Conservation (phyloP, 2,888 invertebrate species). For the Coelinius sp. region DNA sequence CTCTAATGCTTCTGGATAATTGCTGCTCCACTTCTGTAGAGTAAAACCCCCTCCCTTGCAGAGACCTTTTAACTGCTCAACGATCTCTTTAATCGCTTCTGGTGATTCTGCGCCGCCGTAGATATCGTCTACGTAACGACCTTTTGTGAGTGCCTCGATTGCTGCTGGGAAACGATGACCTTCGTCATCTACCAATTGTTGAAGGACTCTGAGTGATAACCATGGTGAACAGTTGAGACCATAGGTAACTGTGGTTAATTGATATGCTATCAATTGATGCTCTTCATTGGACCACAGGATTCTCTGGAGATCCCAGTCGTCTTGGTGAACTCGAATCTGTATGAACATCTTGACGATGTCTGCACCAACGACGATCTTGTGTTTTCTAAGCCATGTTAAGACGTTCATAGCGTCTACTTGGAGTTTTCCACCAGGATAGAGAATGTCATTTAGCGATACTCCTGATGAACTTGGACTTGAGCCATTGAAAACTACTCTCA, state of each 20-base stretch:
- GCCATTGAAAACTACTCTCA: slow-evolving; percentile 26
- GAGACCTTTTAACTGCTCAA: slow-evolving; percentile 12
- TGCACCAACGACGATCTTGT: slow-evolving; percentile 18
- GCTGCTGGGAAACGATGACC: slow-evolving; percentile 35
- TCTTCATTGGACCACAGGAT: slow-evolving; percentile 32
- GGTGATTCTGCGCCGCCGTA: slow-evolving; percentile 36
- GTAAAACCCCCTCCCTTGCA: background rate
- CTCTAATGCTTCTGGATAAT: background rate
- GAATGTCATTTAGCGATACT: slow-evolving; percentile 16
- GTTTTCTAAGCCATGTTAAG: slow-evolving; percentile 20
- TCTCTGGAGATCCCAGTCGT: slow-evolving; percentile 36
- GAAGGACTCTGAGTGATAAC: slow-evolving; percentile 32
- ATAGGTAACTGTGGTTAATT: slow-evolving; percentile 40
- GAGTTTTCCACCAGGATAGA: background rate
- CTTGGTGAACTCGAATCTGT: slow-evolving; percentile 21
- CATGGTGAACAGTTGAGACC: slow-evolving; percentile 39
- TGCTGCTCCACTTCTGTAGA: background rate
- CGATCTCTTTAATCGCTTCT: background rate
- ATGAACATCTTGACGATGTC: slow-evolving; percentile 31
- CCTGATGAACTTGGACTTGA: slow-evolving; percentile 4
- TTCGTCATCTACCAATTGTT: slow-evolving; percentile 39
- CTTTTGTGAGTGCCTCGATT: slow-evolving; percentile 12
- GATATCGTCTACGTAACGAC: slow-evolving; percentile 47
- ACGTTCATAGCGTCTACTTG: slow-evolving; percentile 28
- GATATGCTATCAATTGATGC: slow-evolving; percentile 1